phyloP scores from a whole-genome alignment of 30 jellyfish, hydroid and myxozoan genomes.

The Rhopilema esculentum region DNA sequence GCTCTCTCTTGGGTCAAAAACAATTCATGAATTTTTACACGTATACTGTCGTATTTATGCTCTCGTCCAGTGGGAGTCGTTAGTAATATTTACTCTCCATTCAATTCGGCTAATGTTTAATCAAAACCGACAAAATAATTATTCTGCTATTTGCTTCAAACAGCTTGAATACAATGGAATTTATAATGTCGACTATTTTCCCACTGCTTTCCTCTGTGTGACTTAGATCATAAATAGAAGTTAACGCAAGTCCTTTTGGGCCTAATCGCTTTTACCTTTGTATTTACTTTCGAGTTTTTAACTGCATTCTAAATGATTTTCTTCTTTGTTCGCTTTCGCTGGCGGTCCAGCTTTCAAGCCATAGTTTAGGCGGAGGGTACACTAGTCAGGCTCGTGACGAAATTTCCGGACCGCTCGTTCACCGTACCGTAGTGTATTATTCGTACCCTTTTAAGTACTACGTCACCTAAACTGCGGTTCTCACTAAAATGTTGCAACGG shows the following conservation, averaged over 20 bases:
- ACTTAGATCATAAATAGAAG: conserved; percentile 60
- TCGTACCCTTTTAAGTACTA: conserved; percentile 12
- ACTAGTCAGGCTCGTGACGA: conserved; percentile 43
- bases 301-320: conserved; percentile 42
- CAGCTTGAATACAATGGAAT: conserved; percentile 71
- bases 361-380: conserved; percentile 36
- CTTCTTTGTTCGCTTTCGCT: conserved; percentile 41
- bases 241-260: conserved; percentile 63
- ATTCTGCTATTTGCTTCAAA: conserved; percentile 62
- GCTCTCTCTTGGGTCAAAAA: conserved; percentile 32
- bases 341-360: conserved; percentile 50
- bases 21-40: conserved; percentile 42
- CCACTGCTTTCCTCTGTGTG: conserved; percentile 67
- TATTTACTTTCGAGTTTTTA: conserved; percentile 58
- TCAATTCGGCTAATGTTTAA: conserved; percentile 66
- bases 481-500: conserved; percentile 4
- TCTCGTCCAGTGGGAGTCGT: conserved; percentile 73
- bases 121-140: conserved; percentile 73
- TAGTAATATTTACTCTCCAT: conserved; percentile 65
- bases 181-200: conserved; percentile 42
- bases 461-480: conserved; percentile 18
- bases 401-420: conserved; percentile 45
- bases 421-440: conserved; percentile 21
- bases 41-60: conserved; percentile 54
- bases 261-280: conserved; percentile 65